These are phyloP conservation scores for Avahi laniger DNA, from an alignment of 2,797 vertebrate species.

Conservation along the genomic window DNA sequence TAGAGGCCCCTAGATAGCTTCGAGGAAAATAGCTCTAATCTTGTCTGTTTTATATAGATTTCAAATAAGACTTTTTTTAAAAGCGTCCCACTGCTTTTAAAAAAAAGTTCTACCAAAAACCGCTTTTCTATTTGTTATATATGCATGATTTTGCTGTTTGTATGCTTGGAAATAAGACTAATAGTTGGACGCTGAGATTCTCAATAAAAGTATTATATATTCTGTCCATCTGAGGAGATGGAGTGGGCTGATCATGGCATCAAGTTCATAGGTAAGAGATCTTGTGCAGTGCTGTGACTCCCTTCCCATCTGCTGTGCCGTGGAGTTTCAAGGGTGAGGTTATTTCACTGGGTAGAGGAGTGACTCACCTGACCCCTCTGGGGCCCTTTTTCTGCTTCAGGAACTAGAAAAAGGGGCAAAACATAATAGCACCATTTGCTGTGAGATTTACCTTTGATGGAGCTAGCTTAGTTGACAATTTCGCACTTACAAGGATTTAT, in stretches of 20 bases:
- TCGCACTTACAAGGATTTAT: background rate
- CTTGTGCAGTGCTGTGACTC: background rate
- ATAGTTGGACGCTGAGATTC: background rate
- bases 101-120: background rate
- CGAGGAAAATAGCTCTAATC: background rate
- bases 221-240: background rate
- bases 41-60: background rate
- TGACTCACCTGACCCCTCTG: background rate
- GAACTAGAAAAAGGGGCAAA: background rate
- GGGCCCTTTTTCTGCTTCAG: background rate
- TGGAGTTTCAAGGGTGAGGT: background rate
- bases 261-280: background rate
- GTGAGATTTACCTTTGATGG: background rate
- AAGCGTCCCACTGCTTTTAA: background rate
- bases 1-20: background rate
- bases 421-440: background rate
- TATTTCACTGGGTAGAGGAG: background rate
- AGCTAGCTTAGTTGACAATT: background rate
- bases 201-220: background rate
- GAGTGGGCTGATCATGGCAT: background rate
- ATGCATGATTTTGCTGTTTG: background rate
- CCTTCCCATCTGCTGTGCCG: background rate
- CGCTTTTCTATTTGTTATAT: background rate
- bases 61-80: background rate
- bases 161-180: background rate